These are phyloP conservation scores for Chalcosyrphus nemorum DNA, from an alignment of 2,888 invertebrate genomes.

Conservation along the genomic window DNA sequence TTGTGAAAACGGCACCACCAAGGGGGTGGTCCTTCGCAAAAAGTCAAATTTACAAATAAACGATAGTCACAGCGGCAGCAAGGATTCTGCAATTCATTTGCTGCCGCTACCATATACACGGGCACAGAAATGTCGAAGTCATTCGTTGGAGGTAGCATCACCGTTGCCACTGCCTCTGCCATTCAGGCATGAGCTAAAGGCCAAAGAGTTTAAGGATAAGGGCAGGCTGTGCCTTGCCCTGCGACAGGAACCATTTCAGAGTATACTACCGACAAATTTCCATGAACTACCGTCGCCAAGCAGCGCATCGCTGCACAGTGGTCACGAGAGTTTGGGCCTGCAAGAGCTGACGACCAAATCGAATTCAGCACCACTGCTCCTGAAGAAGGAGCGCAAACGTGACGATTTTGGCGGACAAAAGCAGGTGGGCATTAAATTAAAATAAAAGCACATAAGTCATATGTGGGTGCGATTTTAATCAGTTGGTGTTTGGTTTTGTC, in stretches of 20 bases:
- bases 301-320: slow-evolving; percentile 81
- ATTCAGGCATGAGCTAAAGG: slow-evolving; percentile 68
- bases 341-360: slow-evolving; percentile 82
- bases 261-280: slow-evolving; percentile 79
- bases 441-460: background rate
- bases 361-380: slow-evolving; percentile 81
- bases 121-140: slow-evolving; percentile 78
- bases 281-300: slow-evolving; percentile 81
- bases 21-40: slow-evolving; percentile 79
- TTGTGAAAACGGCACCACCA: slow-evolving; percentile 77
- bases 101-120: slow-evolving; percentile 75
- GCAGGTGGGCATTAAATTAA: slow-evolving; percentile 80
- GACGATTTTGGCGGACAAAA: slow-evolving; percentile 81
- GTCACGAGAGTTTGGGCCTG: slow-evolving; percentile 79
- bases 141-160: slow-evolving; percentile 79
- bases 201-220: slow-evolving; percentile 75
- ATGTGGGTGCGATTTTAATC: slow-evolving; percentile 15
- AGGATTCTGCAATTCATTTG: slow-evolving; percentile 78
- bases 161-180: slow-evolving; percentile 70
- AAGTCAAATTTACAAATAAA: slow-evolving; percentile 75
- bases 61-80: slow-evolving; percentile 69
- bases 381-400: slow-evolving; percentile 80
- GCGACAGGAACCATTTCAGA: slow-evolving; percentile 81
- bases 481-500: slow-evolving; percentile 20
- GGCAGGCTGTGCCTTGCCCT: slow-evolving; percentile 79